phyloP scores from a whole-genome alignment of 1,140 invertebrate species.

The Andricus grossulariae region DNA sequence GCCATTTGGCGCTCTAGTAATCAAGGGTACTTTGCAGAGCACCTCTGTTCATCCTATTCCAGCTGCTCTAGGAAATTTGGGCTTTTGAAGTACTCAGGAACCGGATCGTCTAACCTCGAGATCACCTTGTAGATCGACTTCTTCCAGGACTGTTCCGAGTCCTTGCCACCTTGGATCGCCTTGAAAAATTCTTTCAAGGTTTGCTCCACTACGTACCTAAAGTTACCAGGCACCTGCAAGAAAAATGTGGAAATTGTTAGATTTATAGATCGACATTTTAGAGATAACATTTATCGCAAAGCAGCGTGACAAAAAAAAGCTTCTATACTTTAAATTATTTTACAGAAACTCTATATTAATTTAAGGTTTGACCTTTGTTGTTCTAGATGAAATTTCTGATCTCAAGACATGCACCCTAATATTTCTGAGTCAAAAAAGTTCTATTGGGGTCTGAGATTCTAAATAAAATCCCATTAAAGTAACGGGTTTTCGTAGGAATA shows the following conservation, averaged over 20 bases:
- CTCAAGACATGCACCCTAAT: too few species aligned
- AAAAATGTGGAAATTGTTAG: background rate
- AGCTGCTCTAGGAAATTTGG: slow-evolving; percentile 99
- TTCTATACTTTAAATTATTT: too few species aligned
- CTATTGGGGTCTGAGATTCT: too few species aligned
- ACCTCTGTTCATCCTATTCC: slow-evolving; percentile 80
- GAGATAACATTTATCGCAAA: background rate
- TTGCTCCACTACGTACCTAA: slow-evolving; percentile 96
- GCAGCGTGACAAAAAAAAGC: slow-evolving; percentile 6
- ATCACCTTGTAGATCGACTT: slow-evolving; percentile 99
- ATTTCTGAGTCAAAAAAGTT: too few species aligned
- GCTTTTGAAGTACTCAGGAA: slow-evolving; percentile 99
- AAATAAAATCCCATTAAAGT: too few species aligned
- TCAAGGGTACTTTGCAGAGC: slow-evolving; percentile 39
- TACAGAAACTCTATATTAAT: too few species aligned
- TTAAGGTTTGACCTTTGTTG: too few species aligned
- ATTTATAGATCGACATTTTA: background rate
- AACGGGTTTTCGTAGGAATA: too few species aligned
- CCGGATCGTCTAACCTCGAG: slow-evolving; percentile 97
- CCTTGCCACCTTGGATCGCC: slow-evolving; percentile 95
- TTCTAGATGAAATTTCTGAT: too few species aligned
- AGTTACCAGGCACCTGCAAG: slow-evolving; percentile 95
- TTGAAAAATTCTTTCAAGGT: slow-evolving; percentile 99
- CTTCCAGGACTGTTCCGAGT: slow-evolving; percentile 99
- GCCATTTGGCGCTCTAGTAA: slow-evolving; percentile 49